These are phyloP conservation scores for Cuniculus paca DNA, from an alignment of 2,797 vertebrate species.

Conservation along the genomic window DNA sequence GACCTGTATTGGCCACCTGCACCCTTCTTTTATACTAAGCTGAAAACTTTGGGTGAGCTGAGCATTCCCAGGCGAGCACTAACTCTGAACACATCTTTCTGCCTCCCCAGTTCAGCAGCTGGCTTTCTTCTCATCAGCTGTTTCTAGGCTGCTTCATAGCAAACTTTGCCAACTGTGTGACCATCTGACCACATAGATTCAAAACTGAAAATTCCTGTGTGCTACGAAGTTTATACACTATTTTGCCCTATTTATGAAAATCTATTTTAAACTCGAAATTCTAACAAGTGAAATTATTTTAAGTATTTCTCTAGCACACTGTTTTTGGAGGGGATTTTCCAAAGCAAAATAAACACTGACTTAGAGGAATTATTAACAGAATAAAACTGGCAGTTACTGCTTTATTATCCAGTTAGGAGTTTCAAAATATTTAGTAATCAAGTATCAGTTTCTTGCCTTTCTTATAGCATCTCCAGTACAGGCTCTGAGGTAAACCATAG, in stretches of 20 bases:
- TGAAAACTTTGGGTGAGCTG: background rate
- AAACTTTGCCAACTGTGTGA: background rate
- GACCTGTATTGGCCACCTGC: background rate
- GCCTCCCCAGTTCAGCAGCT: background rate
- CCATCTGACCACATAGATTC: background rate
- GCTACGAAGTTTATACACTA: background rate
- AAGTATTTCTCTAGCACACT: background rate
- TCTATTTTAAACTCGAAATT: conserved; percentile 4
- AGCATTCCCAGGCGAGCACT: background rate
- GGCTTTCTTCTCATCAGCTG: background rate
- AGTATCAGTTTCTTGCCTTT: background rate
- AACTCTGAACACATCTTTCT: background rate
- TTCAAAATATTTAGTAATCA: background rate
- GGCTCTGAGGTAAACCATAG: background rate
- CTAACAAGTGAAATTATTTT: background rate
- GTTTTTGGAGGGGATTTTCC: background rate
- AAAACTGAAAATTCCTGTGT: background rate
- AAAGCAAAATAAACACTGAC: background rate
- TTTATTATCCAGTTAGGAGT: background rate
- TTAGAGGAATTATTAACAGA: background rate
- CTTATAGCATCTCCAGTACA: background rate
- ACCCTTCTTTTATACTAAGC: background rate
- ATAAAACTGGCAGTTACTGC: background rate
- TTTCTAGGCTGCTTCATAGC: background rate
- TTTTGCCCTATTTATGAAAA: background rate